A percentile compares a stretch with the other conserved stretches of the same genome.
phyloP scores from a whole-genome alignment of 1,140 invertebrate species.

The Drosophila arawakana region DNA sequence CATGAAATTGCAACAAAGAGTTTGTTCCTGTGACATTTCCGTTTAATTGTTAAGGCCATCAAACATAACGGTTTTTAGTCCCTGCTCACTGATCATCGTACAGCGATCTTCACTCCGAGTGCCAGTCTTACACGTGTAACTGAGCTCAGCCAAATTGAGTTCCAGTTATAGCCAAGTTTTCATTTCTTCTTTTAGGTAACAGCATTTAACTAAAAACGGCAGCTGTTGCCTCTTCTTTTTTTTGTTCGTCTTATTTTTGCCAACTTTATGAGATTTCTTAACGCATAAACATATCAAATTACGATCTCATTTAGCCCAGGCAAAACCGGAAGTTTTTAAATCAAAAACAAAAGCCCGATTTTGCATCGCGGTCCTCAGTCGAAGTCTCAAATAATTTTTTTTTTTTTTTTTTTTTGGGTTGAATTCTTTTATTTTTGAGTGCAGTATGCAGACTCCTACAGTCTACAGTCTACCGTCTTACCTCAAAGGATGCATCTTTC shows the following conservation, averaged over 20 bases:
- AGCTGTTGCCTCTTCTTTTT: slow-evolving; percentile 48
- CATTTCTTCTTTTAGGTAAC: background rate
- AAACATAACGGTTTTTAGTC: slow-evolving; percentile 30
- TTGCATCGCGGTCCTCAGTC: slow-evolving; percentile 26
- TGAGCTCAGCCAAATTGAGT: slow-evolving; percentile 5
- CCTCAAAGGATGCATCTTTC: slow-evolving; percentile 34
- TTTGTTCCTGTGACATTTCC: slow-evolving; percentile 63
- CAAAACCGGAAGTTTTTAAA: slow-evolving; percentile 77
- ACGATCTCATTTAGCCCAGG: slow-evolving; percentile 48
- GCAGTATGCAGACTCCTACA: slow-evolving; percentile 37
- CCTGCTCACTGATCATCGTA: too few species aligned
- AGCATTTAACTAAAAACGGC: slow-evolving; percentile 20
- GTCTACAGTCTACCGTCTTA: background rate
- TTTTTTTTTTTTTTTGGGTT: slow-evolving; percentile 3
- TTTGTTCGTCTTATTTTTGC: slow-evolving; percentile 39
- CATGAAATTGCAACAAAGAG: slow-evolving; percentile 51
- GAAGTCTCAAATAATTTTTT: slow-evolving; percentile 1
- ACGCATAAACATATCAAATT: slow-evolving; percentile 79
- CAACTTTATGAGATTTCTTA: slow-evolving; percentile 61
- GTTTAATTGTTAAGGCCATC: slow-evolving; percentile 61
- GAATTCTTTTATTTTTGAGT: slow-evolving; percentile 10
- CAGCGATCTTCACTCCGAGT: too few species aligned
- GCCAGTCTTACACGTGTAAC: slow-evolving; percentile 27
- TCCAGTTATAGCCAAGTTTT: background rate
- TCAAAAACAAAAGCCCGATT: slow-evolving; percentile 46